Evolutionary conservation across 2,113 vertebrate genomes (phyloP).

Genomic region (Tiliqua scincoides): DNA sequence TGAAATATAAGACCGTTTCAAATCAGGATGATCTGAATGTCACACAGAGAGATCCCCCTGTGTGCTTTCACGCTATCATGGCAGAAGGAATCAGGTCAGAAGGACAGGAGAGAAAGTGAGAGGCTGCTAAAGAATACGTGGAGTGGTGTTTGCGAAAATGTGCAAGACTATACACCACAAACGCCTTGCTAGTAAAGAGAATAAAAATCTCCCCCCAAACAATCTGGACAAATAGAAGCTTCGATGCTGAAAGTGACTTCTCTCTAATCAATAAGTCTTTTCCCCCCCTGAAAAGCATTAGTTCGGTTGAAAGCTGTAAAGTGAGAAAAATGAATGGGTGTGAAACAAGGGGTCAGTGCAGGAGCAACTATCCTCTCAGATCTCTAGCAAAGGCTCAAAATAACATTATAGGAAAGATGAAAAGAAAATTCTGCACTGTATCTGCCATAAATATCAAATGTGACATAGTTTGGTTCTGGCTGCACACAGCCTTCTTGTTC

Average conservation of each 20-base stretch:
- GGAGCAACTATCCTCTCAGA: constrained; percentile 21
- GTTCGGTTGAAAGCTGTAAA: constrained; percentile 63
- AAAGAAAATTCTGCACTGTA: constrained; percentile 50
- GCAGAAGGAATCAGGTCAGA: constrained; percentile 27
- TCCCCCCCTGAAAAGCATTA: constrained; percentile 63
- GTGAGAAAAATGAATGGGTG: constrained; percentile 66
- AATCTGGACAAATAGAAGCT: constrained; percentile 44
- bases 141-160: constrained; percentile 38
- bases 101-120: constrained; percentile 13
- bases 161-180: constrained; percentile 51
- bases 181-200: constrained; percentile 3
- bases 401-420: constrained; percentile 34
- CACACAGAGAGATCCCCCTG: background rate
- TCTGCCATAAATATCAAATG: constrained; percentile 52
- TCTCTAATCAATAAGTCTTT: constrained; percentile 57
- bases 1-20: background rate
- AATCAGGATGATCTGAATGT: background rate
- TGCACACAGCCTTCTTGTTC: constrained; percentile 41
- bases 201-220: constrained; percentile 27
- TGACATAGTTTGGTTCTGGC: constrained; percentile 17
- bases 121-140: background rate
- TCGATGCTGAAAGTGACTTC: constrained; percentile 44
- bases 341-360: constrained; percentile 32
- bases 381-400: constrained; percentile 55
- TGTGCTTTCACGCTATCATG: constrained; percentile 18